Conservation (phyloP, 2,113 vertebrate genomes). For the Ictalurus punctatus region DNA sequence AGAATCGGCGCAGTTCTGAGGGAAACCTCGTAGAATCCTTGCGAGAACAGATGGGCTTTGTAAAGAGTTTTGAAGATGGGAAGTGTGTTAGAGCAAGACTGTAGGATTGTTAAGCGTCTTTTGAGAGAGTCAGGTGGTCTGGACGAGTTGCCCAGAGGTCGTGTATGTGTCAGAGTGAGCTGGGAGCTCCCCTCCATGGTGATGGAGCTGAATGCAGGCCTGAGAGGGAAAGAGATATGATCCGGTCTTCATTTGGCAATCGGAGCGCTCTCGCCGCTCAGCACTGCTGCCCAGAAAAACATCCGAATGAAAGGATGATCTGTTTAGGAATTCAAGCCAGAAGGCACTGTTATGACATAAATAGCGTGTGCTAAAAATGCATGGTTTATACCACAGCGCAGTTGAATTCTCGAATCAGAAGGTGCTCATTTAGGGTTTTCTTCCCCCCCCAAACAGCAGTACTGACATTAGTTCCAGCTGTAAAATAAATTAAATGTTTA, state of each 20-base stretch:
- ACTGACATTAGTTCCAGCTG: background rate
- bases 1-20: background rate
- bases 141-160: background rate
- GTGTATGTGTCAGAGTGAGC: slow-evolving; percentile 14
- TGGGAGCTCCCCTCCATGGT: slow-evolving; percentile 49
- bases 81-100: background rate
- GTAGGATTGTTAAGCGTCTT: background rate
- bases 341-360: background rate
- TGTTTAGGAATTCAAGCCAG: background rate
- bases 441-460: no score
- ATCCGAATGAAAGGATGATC: background rate
- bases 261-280: background rate
- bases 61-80: background rate
- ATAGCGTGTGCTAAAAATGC: background rate
- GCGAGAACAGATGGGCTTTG: background rate
- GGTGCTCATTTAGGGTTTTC: background rate
- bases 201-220: slow-evolving; percentile 29
- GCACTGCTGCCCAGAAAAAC: background rate
- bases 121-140: slow-evolving; percentile 8
- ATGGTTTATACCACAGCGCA: background rate
- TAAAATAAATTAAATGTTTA: background rate
- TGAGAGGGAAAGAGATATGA: background rate
- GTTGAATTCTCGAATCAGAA: background rate
- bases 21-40: background rate
- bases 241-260: background rate